phyloP scores from a whole-genome alignment of 2,797 vertebrate genomes.

The Cetoscarus ocellatus region DNA sequence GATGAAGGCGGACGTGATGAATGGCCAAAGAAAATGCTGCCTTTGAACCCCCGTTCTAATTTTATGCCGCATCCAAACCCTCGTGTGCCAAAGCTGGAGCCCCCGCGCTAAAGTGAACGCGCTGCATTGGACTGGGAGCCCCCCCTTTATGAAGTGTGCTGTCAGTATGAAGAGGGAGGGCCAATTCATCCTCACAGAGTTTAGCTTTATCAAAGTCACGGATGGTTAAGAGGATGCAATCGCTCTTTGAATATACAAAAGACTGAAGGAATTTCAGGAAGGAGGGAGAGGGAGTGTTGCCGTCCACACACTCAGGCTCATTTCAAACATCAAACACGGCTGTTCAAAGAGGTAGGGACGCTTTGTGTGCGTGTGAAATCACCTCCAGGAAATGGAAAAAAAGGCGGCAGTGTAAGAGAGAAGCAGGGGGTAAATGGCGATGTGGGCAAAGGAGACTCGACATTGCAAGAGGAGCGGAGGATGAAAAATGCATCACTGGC shows the following conservation, averaged over 20 bases:
- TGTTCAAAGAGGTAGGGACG: conserved; percentile 47
- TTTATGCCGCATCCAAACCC: conserved; percentile 53
- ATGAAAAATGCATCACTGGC: conserved; percentile 32
- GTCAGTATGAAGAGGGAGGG: conserved; percentile 33
- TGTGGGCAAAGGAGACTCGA: conserved; percentile 42
- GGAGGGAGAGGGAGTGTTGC: conserved; percentile 25
- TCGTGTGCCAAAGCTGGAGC: conserved; percentile 44
- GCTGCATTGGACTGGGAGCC: conserved; percentile 38
- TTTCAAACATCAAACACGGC: conserved; percentile 64
- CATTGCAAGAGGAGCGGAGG: conserved; percentile 11
- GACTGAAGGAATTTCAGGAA: conserved; percentile 39
- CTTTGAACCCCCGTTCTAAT: conserved; percentile 58
- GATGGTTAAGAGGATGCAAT: conserved; percentile 64
- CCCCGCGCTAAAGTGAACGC: conserved; percentile 22
- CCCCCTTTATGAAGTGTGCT: conserved; percentile 43
- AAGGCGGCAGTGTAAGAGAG: conserved; percentile 3
- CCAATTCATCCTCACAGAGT: conserved; percentile 60
- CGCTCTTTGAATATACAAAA: conserved; percentile 63
- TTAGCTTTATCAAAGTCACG: conserved; percentile 73
- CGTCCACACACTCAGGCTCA: conserved; percentile 23
- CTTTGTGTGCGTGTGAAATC: conserved; percentile 26
- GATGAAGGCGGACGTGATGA: conserved; percentile 50
- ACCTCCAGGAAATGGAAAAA: conserved; percentile 55
- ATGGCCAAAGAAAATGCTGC: conserved; percentile 34
- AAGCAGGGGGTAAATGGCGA: conserved; percentile 44